These are phyloP conservation scores for Periophthalmodon schlosseri DNA, from an alignment of 2,113 vertebrate genomes.

Conservation along the genomic window DNA sequence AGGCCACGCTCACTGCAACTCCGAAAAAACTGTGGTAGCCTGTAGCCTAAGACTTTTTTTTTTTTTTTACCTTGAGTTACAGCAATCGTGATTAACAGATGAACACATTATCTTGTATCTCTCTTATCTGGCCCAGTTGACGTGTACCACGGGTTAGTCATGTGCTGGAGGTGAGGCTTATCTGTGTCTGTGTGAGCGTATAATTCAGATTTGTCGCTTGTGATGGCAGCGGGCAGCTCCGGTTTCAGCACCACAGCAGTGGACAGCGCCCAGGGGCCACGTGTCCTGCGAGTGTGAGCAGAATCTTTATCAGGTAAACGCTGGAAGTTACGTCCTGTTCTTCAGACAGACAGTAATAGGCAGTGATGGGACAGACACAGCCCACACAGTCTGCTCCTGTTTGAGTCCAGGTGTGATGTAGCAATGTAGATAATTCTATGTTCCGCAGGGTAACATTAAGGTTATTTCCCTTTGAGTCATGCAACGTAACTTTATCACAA, in stretches of 20 bases:
- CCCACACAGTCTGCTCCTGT: not conserved
- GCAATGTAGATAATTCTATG: not conserved
- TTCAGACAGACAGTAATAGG: not conserved
- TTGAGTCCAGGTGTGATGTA: not conserved
- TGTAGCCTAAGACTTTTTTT: too few species aligned
- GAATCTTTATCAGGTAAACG: not conserved
- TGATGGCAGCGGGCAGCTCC: not conserved
- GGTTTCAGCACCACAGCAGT: constrained; percentile 60
- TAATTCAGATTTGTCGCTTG: constrained; percentile 41
- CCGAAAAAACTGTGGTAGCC: too few species aligned
- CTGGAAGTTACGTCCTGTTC: not conserved
- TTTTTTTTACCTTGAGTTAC: too few species aligned
- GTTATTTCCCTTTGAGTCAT: not conserved
- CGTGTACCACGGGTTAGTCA: constrained; percentile 41
- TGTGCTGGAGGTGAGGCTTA: constrained; percentile 9
- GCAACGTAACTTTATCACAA: not conserved
- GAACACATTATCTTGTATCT: constrained; percentile 30
- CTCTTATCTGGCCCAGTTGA: constrained; percentile 17
- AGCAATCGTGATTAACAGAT: not conserved
- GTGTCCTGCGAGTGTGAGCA: constrained; percentile 9
- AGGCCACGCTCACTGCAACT: too few species aligned
- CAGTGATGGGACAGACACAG: not conserved
- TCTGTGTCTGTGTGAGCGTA: constrained; percentile 20
- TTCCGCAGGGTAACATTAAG: not conserved
- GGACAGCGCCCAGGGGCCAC: constrained; percentile 56